Evolutionary conservation across 2,797 vertebrate species (phyloP).

Genomic region (Okamejei kenojei): DNA sequence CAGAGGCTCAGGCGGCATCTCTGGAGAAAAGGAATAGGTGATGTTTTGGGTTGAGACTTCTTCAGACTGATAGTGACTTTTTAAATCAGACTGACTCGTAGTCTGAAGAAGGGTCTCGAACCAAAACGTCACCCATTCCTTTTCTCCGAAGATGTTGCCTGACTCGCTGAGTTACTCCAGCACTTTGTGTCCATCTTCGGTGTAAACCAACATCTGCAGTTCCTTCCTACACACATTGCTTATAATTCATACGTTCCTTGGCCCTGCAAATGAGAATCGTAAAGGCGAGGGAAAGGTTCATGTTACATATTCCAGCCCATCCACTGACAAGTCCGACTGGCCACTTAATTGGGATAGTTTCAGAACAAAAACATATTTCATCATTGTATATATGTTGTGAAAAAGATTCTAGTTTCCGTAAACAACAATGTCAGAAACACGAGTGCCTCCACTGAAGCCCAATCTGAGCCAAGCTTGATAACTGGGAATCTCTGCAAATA

Average conservation of each 20-base stretch:
- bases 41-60: too few relatives aligned
- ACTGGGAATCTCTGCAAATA: not conserved
- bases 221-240: too few relatives aligned
- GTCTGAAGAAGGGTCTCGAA: too few relatives aligned
- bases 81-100: too few relatives aligned
- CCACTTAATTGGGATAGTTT: not conserved
- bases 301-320: not conserved
- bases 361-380: not conserved
- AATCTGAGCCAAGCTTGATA: not conserved
- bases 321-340: not conserved
- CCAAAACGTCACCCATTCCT: too few relatives aligned
- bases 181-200: too few relatives aligned
- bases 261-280: not conserved
- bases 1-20: too few relatives aligned
- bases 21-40: too few relatives aligned
- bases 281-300: not conserved
- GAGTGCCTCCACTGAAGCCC: not conserved
- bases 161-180: too few relatives aligned
- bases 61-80: too few relatives aligned
- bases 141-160: too few relatives aligned
- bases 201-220: too few relatives aligned
- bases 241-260: not conserved
- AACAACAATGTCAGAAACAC: not conserved
- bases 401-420: not conserved
- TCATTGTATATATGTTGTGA: not conserved